These are phyloP conservation scores for Troglohyphantes excavatus DNA, from an alignment of 2,888 invertebrate genomes.

Conservation along the genomic window DNA sequence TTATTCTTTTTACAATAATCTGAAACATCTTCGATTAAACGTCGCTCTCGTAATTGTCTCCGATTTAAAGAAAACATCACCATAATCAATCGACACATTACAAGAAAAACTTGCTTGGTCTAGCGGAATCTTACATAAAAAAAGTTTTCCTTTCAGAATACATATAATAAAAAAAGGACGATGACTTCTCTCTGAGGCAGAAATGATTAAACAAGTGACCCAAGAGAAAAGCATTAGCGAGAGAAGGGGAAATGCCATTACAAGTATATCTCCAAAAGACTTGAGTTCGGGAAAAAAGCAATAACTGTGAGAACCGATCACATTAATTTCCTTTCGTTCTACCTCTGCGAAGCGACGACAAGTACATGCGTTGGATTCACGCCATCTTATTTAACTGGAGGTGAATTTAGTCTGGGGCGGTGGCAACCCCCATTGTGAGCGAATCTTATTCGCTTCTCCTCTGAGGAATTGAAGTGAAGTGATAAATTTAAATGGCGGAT, in stretches of 20 bases:
- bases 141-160: neutral
- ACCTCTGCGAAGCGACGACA: neutral
- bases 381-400: neutral
- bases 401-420: neutral
- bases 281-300: neutral
- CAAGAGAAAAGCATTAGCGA: neutral
- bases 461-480: neutral
- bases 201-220: slow-evolving; percentile 17
- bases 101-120: neutral
- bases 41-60: neutral
- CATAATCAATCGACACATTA: neutral
- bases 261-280: neutral
- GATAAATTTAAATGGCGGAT: no score
- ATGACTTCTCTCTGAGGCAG: neutral
- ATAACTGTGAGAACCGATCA: slow-evolving; percentile 10
- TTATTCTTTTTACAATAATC: neutral
- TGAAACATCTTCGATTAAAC: neutral
- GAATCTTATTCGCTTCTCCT: neutral
- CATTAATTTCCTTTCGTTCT: neutral
- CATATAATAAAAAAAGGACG: neutral
- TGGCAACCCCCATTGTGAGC: neutral
- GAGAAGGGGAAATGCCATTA: neutral
- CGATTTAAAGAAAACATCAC: neutral
- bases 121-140: neutral
- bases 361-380: neutral